A percentile compares a stretch with the other conserved stretches of the same genome.
These are phyloP conservation scores for Gila robusta DNA, from an alignment of 2,797 vertebrate species.

Conservation along the genomic window DNA sequence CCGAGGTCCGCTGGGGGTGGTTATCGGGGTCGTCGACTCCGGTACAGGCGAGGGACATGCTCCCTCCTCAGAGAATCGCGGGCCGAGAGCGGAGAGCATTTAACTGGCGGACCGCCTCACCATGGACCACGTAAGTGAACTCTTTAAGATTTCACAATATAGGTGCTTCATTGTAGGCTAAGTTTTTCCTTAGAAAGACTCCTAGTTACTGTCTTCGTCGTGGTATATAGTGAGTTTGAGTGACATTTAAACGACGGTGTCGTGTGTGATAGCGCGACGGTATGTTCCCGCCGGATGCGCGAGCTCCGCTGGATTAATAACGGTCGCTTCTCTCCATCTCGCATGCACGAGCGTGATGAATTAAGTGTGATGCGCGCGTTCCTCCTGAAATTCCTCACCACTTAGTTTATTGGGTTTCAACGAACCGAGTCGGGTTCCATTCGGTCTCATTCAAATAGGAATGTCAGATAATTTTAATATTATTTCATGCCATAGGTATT, in stretches of 20 bases:
- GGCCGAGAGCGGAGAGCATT: slow-evolving; percentile 4
- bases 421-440: neutral
- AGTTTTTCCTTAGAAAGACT: neutral
- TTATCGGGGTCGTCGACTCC: slow-evolving; percentile 10
- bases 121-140: slow-evolving; percentile 44
- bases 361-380: neutral
- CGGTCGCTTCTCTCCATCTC: neutral
- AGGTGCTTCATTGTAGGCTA: neutral
- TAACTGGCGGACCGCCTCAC: neutral
- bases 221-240: neutral
- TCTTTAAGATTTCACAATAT: neutral
- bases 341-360: neutral
- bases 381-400: neutral
- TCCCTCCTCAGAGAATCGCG: slow-evolving; percentile 6
- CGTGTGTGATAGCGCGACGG: neutral
- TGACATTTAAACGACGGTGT: neutral
- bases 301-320: neutral
- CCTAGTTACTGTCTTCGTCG: neutral
- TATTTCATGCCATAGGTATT: neutral
- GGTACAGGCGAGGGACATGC: slow-evolving; percentile 28
- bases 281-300: neutral
- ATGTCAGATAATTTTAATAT: neutral
- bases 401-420: neutral
- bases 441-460: neutral
- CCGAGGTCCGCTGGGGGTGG: neutral